Conservation (phyloP, 2,113 vertebrate genomes). For the Poeciliopsis turrubarensis region DNA sequence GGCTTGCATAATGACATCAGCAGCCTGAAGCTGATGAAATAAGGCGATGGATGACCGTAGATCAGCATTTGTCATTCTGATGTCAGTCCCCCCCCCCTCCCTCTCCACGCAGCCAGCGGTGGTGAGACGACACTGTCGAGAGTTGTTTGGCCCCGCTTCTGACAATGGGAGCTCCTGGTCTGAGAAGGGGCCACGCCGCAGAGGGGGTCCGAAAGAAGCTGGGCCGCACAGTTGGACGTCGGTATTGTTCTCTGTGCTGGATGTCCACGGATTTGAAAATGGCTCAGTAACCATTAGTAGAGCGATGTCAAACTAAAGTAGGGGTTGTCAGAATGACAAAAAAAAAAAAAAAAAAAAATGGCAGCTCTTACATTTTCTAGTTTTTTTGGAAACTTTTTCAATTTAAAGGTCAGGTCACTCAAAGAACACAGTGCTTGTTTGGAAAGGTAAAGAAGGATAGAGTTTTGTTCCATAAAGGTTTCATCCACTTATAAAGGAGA, state of each 20-base stretch:
- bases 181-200: slow-evolving; percentile 7
- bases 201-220: slow-evolving; percentile 35
- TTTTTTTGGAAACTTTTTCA: not conserved
- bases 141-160: slow-evolving; percentile 49
- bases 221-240: slow-evolving; percentile 54
- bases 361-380: not conserved
- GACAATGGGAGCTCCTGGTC: slow-evolving; percentile 73
- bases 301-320: not conserved
- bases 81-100: slow-evolving; percentile 45
- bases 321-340: not conserved
- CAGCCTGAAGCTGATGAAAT: slow-evolving; percentile 50
- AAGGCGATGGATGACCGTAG: slow-evolving; percentile 51
- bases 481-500: not conserved
- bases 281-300: slow-evolving; percentile 19
- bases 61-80: slow-evolving; percentile 66
- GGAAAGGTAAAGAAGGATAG: not conserved
- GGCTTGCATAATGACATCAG: slow-evolving; percentile 67
- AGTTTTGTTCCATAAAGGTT: not conserved
- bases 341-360: not conserved
- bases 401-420: not conserved
- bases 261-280: slow-evolving; percentile 31
- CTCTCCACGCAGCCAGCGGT: slow-evolving; percentile 37
- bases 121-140: slow-evolving; percentile 41
- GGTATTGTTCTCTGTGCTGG: slow-evolving; percentile 58
- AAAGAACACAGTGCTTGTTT: not conserved